Conservation (phyloP, 2,797 vertebrate species). For the Scyliorhinus canicula region DNA sequence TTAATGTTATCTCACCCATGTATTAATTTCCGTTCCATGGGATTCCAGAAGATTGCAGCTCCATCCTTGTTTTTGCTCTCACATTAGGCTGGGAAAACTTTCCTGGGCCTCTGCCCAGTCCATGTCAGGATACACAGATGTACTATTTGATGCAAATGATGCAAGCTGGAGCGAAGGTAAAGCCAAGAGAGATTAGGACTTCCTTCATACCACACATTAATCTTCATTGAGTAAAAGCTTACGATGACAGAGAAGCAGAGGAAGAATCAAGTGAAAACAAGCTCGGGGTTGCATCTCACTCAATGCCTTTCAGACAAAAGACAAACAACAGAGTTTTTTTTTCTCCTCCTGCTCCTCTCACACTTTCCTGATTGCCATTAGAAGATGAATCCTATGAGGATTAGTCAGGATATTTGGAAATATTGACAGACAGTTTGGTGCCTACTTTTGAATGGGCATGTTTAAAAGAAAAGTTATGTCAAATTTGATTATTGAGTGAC, state of each 20-base stretch:
- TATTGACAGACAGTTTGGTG: neutral
- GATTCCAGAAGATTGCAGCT: slow-evolving; percentile 16
- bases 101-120: slow-evolving; percentile 50
- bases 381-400: neutral
- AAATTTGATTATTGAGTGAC: neutral
- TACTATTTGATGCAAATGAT: slow-evolving; percentile 53
- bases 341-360: neutral
- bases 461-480: neutral
- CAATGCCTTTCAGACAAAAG: slow-evolving; percentile 41
- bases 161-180: slow-evolving; percentile 53
- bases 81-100: slow-evolving; percentile 49
- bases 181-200: slow-evolving; percentile 53
- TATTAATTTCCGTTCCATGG: slow-evolving; percentile 29
- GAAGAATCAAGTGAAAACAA: slow-evolving; percentile 41
- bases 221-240: slow-evolving; percentile 41
- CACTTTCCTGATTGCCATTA: slow-evolving; percentile 7
- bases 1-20: slow-evolving; percentile 17
- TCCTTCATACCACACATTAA: slow-evolving; percentile 50
- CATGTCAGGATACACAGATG: slow-evolving; percentile 53
- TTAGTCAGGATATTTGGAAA: neutral
- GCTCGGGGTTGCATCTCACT: slow-evolving; percentile 36
- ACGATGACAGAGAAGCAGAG: slow-evolving; percentile 45
- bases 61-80: slow-evolving; percentile 24
- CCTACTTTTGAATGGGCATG: neutral
- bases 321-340: slow-evolving; percentile 32